Percentiles rank a stretch among this genome's conserved stretches.
phyloP scores from a whole-genome alignment of 2,797 vertebrate genomes.

The Hydrolagus colliei region DNA sequence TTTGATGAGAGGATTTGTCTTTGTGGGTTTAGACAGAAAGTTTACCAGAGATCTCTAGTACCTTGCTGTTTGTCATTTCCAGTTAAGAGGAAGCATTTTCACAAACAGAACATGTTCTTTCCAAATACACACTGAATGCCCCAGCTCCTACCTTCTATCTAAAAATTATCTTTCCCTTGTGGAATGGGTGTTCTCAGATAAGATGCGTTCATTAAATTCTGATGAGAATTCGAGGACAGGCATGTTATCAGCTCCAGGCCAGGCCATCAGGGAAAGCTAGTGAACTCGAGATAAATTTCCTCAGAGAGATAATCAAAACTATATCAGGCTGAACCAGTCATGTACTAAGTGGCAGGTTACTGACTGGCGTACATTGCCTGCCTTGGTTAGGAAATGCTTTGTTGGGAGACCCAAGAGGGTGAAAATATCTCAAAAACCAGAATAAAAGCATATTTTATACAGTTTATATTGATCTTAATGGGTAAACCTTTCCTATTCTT shows the following conservation, averaged over 20 bases:
- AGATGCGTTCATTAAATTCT: too few species aligned
- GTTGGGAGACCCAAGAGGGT: background rate
- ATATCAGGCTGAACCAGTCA: background rate
- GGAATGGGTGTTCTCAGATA: background rate
- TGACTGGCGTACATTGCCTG: too few species aligned
- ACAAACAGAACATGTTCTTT: too few species aligned
- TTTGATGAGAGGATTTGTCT: background rate
- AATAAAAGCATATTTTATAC: background rate
- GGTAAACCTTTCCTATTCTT: background rate
- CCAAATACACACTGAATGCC: too few species aligned
- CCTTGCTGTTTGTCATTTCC: background rate
- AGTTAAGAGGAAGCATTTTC: too few species aligned
- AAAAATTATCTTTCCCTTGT: background rate
- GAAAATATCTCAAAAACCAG: background rate
- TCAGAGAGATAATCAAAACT: background rate
- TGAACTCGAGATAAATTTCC: background rate
- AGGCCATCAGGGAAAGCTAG: background rate
- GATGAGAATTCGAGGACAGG: too few species aligned
- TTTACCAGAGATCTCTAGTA: background rate
- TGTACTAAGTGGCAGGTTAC: background rate
- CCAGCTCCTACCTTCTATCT: background rate
- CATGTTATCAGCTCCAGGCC: background rate
- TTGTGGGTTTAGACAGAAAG: background rate
- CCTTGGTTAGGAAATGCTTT: background rate
- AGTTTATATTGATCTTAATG: background rate